These are phyloP conservation scores for Acrocyrtus sp. DNA, from an alignment of 2,888 invertebrate species.

Conservation along the genomic window DNA sequence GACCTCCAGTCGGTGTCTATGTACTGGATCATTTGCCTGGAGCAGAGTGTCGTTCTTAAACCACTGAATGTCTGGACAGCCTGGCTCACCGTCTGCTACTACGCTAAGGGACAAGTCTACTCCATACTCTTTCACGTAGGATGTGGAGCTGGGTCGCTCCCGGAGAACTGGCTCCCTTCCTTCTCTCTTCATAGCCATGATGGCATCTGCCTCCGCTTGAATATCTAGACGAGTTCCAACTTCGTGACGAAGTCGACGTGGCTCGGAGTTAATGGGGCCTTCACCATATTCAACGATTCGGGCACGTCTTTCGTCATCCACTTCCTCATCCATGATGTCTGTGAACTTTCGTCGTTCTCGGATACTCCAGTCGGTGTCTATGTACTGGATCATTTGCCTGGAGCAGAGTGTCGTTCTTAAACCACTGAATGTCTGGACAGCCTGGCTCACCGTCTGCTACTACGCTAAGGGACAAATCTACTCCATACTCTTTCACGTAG, in stretches of 20 bases:
- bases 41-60: conserved; percentile 90
- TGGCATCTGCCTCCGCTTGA: conserved; percentile 87
- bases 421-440: conserved; percentile 87
- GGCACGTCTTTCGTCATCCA: conserved; percentile 87
- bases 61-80: conserved; percentile 84
- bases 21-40: conserved; percentile 25
- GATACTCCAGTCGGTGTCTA: conserved; percentile 68
- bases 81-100: conserved; percentile 87
- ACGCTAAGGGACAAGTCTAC: conserved; percentile 79
- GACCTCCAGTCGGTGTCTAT: conserved; percentile 30
- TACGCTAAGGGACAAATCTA: conserved; percentile 79
- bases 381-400: conserved; percentile 26
- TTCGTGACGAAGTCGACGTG: conserved; percentile 83
- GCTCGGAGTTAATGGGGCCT: conserved; percentile 63
- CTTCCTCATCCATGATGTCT: conserved; percentile 95
- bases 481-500: conserved; percentile 76
- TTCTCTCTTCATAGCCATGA: conserved; percentile 76
- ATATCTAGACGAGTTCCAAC: conserved; percentile 86
- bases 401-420: conserved; percentile 87
- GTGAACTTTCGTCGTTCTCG: conserved; percentile 90
- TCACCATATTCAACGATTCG: conserved; percentile 63
- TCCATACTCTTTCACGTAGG: conserved; percentile 78
- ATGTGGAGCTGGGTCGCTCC: conserved; percentile 87
- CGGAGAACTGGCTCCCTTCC: conserved; percentile 81
- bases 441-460: conserved; percentile 87